A percentile compares a stretch with the other conserved stretches of the same genome.
Conservation (phyloP, 2,113 vertebrate species). For the Hippocampus barbouri region DNA sequence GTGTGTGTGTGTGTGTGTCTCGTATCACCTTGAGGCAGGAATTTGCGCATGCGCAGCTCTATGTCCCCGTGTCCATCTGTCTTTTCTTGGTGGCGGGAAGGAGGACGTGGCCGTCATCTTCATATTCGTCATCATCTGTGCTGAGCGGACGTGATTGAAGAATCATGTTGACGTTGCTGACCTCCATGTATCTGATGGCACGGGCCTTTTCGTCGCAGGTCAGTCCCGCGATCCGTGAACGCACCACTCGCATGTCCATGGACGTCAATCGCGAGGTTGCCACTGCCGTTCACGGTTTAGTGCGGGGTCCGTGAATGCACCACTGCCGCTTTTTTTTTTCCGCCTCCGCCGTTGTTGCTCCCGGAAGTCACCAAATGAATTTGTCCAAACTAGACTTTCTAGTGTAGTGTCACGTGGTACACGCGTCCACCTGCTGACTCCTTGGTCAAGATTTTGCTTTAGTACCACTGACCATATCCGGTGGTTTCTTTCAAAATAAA, state of each 20-base stretch:
- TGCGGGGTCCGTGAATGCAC: too few relatives aligned
- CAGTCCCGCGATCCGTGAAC: constrained; percentile 51
- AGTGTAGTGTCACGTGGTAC: background rate
- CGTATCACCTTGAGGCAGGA: constrained; percentile 1
- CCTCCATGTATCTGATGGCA: constrained; percentile 74
- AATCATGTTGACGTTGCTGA: constrained; percentile 70
- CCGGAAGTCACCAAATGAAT: background rate
- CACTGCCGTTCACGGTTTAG: background rate
- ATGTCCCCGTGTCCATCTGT: background rate
- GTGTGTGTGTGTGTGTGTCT: constrained; percentile 5
- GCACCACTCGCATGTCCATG: constrained; percentile 15
- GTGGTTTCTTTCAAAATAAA: background rate
- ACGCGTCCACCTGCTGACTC: background rate
- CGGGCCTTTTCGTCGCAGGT: constrained; percentile 67
- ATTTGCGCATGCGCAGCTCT: background rate
- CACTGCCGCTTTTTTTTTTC: too few relatives aligned
- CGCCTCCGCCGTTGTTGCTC: background rate
- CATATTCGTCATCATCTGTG: background rate
- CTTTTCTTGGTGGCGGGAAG: constrained; percentile 1
- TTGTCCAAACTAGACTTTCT: background rate
- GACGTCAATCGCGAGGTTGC: background rate
- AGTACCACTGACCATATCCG: background rate
- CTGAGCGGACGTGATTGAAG: background rate
- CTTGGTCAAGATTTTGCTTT: background rate
- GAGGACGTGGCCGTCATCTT: background rate